Base-by-base conservation (phyloP, 2,888 invertebrate genomes). In the Coelinius sp. region DNA sequence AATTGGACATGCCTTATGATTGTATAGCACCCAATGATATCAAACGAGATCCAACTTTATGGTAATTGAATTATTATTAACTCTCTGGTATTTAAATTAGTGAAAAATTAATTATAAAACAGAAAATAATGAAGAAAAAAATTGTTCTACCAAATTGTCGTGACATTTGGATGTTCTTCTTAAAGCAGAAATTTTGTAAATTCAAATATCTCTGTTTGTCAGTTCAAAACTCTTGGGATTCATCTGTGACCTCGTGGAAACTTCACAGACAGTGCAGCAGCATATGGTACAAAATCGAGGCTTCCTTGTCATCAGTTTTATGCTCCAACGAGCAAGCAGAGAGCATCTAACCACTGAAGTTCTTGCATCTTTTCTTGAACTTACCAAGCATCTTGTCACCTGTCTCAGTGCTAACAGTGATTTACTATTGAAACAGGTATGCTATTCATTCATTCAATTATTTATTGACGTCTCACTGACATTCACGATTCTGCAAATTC, bases 211-310 rank as follows among this genome's bases (percentile, higher is more conserved):
- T 17, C 27, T 24, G 41, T 56, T 68, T 52, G 24, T 12, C 90
- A 95, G 98, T 91, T 97, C 97, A 66, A 98, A 97, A 88, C 91
- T 99, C 76, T 92, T 99, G 88, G 96, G 97, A 75, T 97, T 99
- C 90, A 96, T 99, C 83, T 98, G 98, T 88, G 98, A 98, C 85
- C 91, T 99, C 85, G 95, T 99, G 79, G 97, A 98, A 88, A 96
- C 96, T 52, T 99, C 98, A 80, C 94, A 96, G 86, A 97, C 97
- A 44, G 98, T 99, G 73, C 99, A 99, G 87, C 99, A 99, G 87
- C 99, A 99, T 88, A 97, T 99, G 95, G 95, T 98, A 88, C 99
- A 99, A 89, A 98, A 97, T 88, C 94, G 98, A 81, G 99, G 99
- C 73, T 99, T 99, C 89, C 92, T 99, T 82, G 98, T 99, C 77